Evolutionary conservation across 23 tunicate species (phyloP), one percentile per base, ranked within the genome.

Genomic region (Ciona savignyi): DNA sequence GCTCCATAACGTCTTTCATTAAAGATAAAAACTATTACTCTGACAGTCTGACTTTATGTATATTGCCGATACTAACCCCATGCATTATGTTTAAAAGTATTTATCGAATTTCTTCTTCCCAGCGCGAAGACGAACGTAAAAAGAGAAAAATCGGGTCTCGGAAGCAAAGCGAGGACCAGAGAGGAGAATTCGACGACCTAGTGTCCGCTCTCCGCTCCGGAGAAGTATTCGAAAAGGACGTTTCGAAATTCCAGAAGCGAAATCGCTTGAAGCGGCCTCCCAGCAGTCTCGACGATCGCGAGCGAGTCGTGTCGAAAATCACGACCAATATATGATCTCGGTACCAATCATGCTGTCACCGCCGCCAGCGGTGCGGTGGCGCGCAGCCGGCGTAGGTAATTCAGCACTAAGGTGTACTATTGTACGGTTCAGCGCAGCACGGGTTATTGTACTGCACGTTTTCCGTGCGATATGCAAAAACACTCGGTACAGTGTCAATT

Each of bases 131-230:
- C 15, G 79, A 73, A 31, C 78, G 51, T 0, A 82, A 82, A 34
- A 73, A 74, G 60, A 67, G 74, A 25, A 29, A 32, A 26, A n/a
- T 25, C 33, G 76, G 76, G 20, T 25, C 27, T 0, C 75, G 76
- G 30, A 79, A 79, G 74, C 51, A 49, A 67, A 56, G 32, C 48
- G 78, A 72, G 30, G 82, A 77, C 28, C 65, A 70, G 4, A 77
- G 89, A 65, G 97, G 97, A 31, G 91, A 91, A 30, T 91, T 91
- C 64, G 97, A 91, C 68, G 97, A 91, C 42, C 86, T 91, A 20
- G 97, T 91, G 23, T 91, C 97, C 63, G 97, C 97, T 9, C 77
- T 91, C 25, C 71, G 82, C 27, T 84, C 97, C 42, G 97, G 97
- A 9, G 97, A 91, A 51, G 91, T 91, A 27, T 91, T 91, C 70